phyloP scores from a whole-genome alignment of 2,888 invertebrate species.

The Patella caerulea region DNA sequence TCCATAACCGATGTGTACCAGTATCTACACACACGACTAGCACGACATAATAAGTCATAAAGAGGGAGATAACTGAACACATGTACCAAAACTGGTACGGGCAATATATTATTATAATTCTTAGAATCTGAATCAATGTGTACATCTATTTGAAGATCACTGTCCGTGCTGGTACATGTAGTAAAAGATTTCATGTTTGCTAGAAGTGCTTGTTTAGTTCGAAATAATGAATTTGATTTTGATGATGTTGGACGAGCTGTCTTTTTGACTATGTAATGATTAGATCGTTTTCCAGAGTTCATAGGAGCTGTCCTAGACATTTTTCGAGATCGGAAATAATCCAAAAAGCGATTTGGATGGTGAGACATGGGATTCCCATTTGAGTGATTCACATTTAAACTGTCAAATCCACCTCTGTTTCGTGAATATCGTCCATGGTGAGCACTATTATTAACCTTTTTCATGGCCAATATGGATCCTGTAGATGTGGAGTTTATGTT shows the following conservation, averaged over 20 bases:
- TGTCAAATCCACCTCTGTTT: not conserved
- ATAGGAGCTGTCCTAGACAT: not conserved
- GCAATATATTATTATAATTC: conserved; percentile 25
- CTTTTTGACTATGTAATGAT: not conserved
- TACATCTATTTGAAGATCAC: not conserved
- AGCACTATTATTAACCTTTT: not conserved
- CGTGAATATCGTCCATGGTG: not conserved
- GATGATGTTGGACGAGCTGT: not conserved
- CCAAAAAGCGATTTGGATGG: not conserved
- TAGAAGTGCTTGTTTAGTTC: not conserved
- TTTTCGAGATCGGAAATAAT: not conserved
- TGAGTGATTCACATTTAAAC: not conserved
- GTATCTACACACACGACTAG: conserved; percentile 41
- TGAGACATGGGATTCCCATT: not conserved
- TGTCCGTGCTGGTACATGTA: too few relatives aligned
- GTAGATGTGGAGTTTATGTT: not conserved
- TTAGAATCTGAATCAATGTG: not conserved
- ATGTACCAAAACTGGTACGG: conserved; percentile 36
- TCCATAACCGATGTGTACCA: conserved; percentile 46
- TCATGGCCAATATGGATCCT: not conserved
- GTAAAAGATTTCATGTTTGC: not conserved
- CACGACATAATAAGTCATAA: conserved; percentile 33
- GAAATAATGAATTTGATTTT: not conserved
- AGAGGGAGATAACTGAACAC: conserved; percentile 41
- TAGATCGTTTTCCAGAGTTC: not conserved